Evolutionary conservation across 2,888 invertebrate species (phyloP).

Genomic region (Prosopocoilus inquinatus): DNA sequence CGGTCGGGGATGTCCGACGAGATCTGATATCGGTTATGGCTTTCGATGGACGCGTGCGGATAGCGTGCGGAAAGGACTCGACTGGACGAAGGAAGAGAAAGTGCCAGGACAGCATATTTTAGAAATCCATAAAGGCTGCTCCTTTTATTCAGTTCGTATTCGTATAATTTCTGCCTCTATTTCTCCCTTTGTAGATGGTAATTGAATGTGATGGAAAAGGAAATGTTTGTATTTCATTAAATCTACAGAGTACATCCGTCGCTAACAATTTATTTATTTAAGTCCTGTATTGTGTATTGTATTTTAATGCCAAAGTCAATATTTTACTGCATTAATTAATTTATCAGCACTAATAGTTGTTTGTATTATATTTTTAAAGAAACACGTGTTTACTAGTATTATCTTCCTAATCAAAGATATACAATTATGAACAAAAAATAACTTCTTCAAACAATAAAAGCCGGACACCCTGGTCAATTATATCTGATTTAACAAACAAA

Average conservation of each 20-base stretch:
- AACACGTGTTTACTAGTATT: too few relatives aligned
- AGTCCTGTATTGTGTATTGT: not conserved
- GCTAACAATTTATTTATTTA: not conserved
- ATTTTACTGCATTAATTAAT: too few relatives aligned
- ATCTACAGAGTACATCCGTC: not conserved
- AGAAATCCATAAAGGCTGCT: conserved; percentile 36
- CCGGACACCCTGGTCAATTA: too few relatives aligned
- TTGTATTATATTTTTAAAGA: too few relatives aligned
- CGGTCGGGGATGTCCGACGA: conserved; percentile 21
- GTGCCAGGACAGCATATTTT: conserved; percentile 37
- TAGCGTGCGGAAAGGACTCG: conserved; percentile 21
- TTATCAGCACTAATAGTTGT: too few relatives aligned
- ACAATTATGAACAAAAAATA: too few relatives aligned
- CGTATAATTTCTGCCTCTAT: conserved; percentile 9
- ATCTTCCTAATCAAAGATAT: too few relatives aligned
- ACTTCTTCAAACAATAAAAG: too few relatives aligned
- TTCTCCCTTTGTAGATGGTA: conserved; percentile 6
- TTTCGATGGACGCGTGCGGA: conserved; percentile 23
- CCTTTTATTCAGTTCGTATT: conserved; percentile 6
- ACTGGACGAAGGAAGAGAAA: conserved; percentile 31
- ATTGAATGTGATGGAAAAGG: conserved; percentile 3
- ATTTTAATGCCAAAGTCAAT: too few relatives aligned
- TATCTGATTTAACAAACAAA: too few relatives aligned
- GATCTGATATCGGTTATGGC: conserved; percentile 27
- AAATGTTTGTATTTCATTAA: not conserved